Evolutionary conservation across 2,888 invertebrate genomes (phyloP).

Genomic region (Volucella inflata): DNA sequence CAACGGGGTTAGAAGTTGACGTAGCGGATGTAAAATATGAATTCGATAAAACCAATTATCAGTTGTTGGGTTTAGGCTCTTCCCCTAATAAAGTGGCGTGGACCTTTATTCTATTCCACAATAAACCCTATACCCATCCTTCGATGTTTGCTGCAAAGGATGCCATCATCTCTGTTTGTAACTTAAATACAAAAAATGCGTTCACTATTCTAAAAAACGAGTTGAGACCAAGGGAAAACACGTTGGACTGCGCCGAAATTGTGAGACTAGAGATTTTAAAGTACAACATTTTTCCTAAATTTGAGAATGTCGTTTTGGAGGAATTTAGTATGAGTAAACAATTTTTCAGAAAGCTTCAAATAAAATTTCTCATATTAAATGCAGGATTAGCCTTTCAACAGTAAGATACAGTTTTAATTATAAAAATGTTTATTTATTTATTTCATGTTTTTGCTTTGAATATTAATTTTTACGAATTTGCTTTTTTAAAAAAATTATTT

Average conservation of each 20-base stretch:
- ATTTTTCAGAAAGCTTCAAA: constrained; percentile 78
- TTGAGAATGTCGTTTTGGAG: constrained; percentile 66
- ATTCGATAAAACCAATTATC: constrained; percentile 77
- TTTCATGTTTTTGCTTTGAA: no score
- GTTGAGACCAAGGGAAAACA: constrained; percentile 57
- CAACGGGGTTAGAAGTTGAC: constrained; percentile 67
- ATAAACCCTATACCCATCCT: constrained; percentile 77
- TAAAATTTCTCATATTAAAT: constrained; percentile 77
- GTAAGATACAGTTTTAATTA: constrained; percentile 60
- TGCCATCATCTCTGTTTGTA: constrained; percentile 76
- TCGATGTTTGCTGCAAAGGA: constrained; percentile 51
- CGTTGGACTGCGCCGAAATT: constrained; percentile 78
- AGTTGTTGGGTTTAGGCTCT: constrained; percentile 78
- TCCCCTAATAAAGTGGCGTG: constrained; percentile 78
- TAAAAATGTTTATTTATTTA: no score
- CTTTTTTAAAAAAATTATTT: no score
- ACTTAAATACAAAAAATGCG: constrained; percentile 75
- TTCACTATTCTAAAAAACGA: constrained; percentile 71
- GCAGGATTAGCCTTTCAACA: constrained; percentile 69
- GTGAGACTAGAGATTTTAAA: constrained; percentile 79
- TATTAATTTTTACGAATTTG: no score
- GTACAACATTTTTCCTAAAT: constrained; percentile 70
- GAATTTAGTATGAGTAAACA: constrained; percentile 73
- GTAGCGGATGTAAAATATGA: constrained; percentile 69
- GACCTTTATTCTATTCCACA: constrained; percentile 78